Conservation (phyloP, 2,888 invertebrate species). For the Eueremaeus valkanovi region DNA sequence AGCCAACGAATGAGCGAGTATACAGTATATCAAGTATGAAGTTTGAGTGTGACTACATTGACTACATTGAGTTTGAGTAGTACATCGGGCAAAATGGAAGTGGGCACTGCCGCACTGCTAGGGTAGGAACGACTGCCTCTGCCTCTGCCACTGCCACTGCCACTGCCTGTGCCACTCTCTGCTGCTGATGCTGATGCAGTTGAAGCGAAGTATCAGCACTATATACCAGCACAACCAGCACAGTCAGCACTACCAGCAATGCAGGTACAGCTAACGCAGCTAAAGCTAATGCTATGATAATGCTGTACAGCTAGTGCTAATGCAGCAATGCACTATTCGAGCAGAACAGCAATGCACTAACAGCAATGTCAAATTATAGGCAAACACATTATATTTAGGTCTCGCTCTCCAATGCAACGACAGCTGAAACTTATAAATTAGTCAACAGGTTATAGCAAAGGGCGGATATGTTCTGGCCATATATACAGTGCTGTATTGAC, state of each 20-base stretch:
- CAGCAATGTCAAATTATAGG: slow-evolving; percentile 20
- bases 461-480: background rate
- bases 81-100: background rate
- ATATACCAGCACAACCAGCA: no score
- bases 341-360: background rate
- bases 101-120: no score
- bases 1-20: slow-evolving; percentile 4
- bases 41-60: no score
- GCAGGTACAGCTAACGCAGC: background rate
- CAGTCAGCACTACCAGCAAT: background rate
- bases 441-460: slow-evolving; percentile 16
- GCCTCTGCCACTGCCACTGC: background rate
- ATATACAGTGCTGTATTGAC: background rate
- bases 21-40: background rate
- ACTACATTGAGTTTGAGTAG: no score
- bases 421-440: slow-evolving; percentile 1
- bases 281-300: no score
- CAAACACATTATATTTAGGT: slow-evolving; percentile 22
- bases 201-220: no score
- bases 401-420: background rate
- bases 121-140: no score
- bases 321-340: background rate
- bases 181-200: no score
- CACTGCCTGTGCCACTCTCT: background rate
- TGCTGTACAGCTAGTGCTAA: background rate